Conservation (phyloP, 2,888 invertebrate genomes). For the Dicyrtomina minuta region DNA sequence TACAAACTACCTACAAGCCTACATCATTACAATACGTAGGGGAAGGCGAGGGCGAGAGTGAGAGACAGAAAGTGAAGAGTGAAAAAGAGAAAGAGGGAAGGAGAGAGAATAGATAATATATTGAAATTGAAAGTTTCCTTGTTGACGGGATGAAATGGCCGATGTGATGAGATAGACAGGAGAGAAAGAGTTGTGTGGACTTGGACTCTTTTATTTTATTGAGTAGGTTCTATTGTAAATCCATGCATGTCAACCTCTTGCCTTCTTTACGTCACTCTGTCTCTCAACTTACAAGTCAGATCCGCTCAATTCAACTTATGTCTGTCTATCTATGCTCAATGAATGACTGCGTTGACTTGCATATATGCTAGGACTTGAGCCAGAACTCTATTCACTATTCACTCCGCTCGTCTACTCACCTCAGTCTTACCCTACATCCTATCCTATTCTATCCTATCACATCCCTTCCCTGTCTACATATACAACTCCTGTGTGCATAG, state of each 20-base stretch:
- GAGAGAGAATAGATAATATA: not conserved
- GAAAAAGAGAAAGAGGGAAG: not conserved
- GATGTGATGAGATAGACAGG: not conserved
- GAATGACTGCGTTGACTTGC: not conserved
- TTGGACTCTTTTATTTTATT: slow-evolving; percentile 21
- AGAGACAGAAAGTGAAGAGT: not conserved
- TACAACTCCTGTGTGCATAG: no score
- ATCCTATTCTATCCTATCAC: no score
- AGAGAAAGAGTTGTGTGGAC: slow-evolving; percentile 6
- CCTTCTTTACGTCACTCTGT: slow-evolving; percentile 22
- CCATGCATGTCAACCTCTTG: slow-evolving; percentile 21
- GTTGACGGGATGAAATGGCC: not conserved
- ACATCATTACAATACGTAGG: no score
- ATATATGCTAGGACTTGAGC: no score
- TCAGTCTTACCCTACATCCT: no score
- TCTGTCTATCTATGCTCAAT: not conserved
- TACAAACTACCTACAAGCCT: not conserved
- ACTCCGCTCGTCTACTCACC: no score
- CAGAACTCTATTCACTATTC: no score
- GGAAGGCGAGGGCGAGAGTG: not conserved
- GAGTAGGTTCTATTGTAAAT: slow-evolving; percentile 12
- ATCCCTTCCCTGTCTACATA: no score
- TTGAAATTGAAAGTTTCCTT: not conserved
- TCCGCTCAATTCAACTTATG: no score
- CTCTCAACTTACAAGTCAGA: not conserved